Conservation (phyloP, 2,888 invertebrate genomes). For the Cotesia congregata region DNA sequence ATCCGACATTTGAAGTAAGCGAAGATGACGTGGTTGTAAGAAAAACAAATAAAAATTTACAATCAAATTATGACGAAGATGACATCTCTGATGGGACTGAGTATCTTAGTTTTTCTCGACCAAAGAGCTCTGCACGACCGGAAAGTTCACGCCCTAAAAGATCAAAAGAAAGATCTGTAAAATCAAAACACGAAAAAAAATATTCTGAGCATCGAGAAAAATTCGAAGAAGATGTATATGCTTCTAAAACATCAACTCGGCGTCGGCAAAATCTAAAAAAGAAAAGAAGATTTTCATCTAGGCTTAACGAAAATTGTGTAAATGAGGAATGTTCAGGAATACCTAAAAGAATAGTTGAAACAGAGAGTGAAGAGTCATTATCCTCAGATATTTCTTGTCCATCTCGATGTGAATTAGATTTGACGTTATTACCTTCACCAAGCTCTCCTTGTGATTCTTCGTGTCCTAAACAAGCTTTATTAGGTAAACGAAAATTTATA, state of each 20-base stretch:
- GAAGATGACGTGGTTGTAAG: not conserved
- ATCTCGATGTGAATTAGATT: not conserved
- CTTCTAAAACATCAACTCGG: not conserved
- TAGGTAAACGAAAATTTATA: constrained; percentile 9
- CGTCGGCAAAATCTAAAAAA: not conserved
- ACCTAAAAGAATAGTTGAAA: not conserved
- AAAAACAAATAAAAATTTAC: too few species aligned
- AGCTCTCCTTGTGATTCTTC: constrained; percentile 4
- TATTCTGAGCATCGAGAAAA: not conserved
- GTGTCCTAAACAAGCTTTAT: not conserved
- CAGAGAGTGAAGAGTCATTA: not conserved
- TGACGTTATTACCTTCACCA: not conserved
- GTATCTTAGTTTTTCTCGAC: constrained; percentile 15
- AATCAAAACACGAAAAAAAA: not conserved
- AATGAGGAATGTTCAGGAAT: constrained; percentile 6
- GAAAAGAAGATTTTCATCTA: not conserved
- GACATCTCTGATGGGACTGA: constrained; percentile 21
- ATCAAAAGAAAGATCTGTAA: not conserved
- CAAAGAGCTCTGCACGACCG: constrained; percentile 3
- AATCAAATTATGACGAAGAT: not conserved
- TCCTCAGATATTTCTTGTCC: constrained; percentile 9
- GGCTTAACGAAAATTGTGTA: not conserved
- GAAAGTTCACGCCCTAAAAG: constrained; percentile 10
- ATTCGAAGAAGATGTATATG: constrained; percentile 6
- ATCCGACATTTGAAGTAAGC: not conserved